phyloP scores from a whole-genome alignment of 2,113 vertebrate species.

The Hucho hucho region DNA sequence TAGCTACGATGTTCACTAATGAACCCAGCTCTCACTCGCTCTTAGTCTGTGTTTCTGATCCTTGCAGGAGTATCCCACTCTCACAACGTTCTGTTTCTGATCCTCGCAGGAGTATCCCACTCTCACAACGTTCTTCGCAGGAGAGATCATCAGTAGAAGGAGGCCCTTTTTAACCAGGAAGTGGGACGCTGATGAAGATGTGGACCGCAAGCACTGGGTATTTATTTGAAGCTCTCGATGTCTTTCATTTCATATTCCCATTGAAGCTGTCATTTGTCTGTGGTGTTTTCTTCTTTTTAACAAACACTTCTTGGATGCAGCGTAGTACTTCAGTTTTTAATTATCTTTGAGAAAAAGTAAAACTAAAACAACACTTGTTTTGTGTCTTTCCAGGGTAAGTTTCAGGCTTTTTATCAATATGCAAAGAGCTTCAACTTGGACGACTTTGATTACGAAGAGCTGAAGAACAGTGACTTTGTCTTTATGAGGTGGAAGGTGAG shows the following conservation, averaged over 20 bases:
- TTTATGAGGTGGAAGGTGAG: slow-evolving; percentile 99
- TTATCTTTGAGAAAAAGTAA: not conserved
- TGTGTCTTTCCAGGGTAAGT: slow-evolving; percentile 85
- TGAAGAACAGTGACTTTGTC: slow-evolving; percentile 93
- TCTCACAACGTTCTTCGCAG: slow-evolving; percentile 97
- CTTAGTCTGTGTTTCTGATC: too few relatives aligned
- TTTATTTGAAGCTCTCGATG: not conserved
- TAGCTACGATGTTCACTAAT: too few relatives aligned
- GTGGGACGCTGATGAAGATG: slow-evolving; percentile 98
- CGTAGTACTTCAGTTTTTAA: too few relatives aligned
- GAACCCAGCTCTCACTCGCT: too few relatives aligned
- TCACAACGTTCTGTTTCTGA: slow-evolving; percentile 1
- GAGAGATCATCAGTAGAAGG: slow-evolving; percentile 96
- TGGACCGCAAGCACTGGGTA: slow-evolving; percentile 98
- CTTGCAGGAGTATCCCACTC: not conserved
- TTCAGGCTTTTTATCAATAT: slow-evolving; percentile 96
- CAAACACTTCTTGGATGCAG: too few relatives aligned
- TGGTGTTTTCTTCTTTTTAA: not conserved
- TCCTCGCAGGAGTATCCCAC: slow-evolving; percentile 90
- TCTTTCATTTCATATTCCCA: too few relatives aligned
- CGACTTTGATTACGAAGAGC: slow-evolving; percentile 93
- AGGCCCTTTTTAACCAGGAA: slow-evolving; percentile 95
- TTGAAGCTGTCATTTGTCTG: too few relatives aligned
- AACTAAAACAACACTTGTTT: slow-evolving; percentile 4
- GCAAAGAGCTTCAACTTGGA: slow-evolving; percentile 97